phyloP scores from a whole-genome alignment of 2,888 invertebrate species.

The Heliconius charithonia region DNA sequence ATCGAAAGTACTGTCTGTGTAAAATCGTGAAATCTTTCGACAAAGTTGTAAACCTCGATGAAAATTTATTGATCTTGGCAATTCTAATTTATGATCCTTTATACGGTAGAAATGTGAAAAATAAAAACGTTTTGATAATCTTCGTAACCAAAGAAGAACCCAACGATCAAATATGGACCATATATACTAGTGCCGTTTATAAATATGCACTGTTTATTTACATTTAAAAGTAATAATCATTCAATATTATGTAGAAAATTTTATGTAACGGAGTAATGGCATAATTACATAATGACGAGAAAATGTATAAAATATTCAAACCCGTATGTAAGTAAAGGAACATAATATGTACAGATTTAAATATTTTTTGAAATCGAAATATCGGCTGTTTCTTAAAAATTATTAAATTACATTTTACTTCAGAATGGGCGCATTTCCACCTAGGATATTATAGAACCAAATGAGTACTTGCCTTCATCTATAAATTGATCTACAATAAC shows the following conservation, averaged over 20 bases:
- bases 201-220: background rate
- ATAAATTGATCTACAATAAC: too few relatives aligned
- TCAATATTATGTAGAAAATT: background rate
- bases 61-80: conserved; percentile 10
- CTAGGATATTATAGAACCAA: background rate
- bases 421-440: background rate
- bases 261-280: background rate
- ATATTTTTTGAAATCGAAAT: too few relatives aligned
- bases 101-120: background rate
- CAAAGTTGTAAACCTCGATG: conserved; percentile 20
- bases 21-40: conserved; percentile 25
- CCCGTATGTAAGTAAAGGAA: too few relatives aligned
- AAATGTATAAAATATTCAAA: background rate
- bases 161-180: background rate
- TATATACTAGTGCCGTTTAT: background rate
- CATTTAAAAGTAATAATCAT: background rate
- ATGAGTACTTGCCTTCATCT: background rate
- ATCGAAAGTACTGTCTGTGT: conserved; percentile 21
- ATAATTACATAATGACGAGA: background rate
- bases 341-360: background rate
- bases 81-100: background rate
- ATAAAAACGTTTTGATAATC: background rate
- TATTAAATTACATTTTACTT: too few relatives aligned
- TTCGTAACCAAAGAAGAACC: background rate
- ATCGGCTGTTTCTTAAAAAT: too few relatives aligned